A percentile compares a stretch with the other conserved stretches of the same genome.
Evolutionary conservation across 2,888 invertebrate species (phyloP).

Genomic region (Pseudolycoriella hygida): DNA sequence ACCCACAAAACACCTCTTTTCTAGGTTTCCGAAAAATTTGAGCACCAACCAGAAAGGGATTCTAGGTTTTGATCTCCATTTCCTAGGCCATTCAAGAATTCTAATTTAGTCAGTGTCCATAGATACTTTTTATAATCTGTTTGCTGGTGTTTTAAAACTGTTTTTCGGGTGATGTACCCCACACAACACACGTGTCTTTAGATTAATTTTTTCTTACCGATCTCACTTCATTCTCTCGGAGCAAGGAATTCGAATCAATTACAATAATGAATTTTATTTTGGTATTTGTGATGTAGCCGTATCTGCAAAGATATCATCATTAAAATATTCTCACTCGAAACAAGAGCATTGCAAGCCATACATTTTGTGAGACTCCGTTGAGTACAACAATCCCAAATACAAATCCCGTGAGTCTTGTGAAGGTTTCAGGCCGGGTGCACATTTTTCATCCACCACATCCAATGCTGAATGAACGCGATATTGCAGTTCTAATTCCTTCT

Average conservation of each 20-base stretch:
- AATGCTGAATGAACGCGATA: slow-evolving; percentile 78
- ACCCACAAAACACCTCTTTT: no score
- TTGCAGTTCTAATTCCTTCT: slow-evolving; percentile 75
- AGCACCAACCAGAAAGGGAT: no score
- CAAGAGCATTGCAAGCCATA: no score
- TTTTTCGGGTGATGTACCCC: no score
- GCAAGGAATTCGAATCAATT: slow-evolving; percentile 73
- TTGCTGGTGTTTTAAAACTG: no score
- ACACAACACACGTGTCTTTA: no score
- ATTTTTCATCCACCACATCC: slow-evolving; percentile 29
- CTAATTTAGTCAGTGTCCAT: no score
- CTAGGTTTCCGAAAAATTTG: no score
- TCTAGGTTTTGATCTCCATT: no score
- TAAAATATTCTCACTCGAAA: no score
- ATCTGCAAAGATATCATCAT: slow-evolving; percentile 31
- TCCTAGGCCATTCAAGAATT: no score
- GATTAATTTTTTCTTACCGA: slow-evolving; percentile 39
- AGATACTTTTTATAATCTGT: no score
- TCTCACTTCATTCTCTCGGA: slow-evolving; percentile 87
- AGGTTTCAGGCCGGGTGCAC: slow-evolving; percentile 36
- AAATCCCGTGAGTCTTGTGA: slow-evolving; percentile 69
- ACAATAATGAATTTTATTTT: slow-evolving; percentile 88
- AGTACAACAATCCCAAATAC: slow-evolving; percentile 79
- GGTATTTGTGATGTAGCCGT: slow-evolving; percentile 95
- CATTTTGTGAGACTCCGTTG: slow-evolving; percentile 94